A percentile compares a stretch with the other conserved stretches of the same genome.
phyloP scores from a whole-genome alignment of 64 coral and sea anemone genomes.

The Montipora efflorescens region DNA sequence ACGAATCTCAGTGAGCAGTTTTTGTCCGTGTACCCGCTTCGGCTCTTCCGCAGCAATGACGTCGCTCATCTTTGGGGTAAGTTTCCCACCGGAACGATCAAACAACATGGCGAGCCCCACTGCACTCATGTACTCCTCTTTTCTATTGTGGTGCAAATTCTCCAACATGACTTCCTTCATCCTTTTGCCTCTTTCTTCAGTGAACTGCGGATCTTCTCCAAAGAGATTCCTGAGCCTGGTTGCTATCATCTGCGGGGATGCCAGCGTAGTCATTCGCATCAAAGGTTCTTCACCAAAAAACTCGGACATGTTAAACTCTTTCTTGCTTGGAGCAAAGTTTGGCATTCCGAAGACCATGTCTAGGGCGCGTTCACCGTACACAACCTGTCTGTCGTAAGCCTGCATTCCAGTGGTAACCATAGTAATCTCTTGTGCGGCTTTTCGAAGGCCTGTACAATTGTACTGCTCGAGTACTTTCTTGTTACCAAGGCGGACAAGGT shows the following conservation, averaged over 20 bases:
- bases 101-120: constrained; percentile 61
- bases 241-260: constrained; percentile 68
- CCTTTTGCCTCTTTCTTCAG: constrained; percentile 63
- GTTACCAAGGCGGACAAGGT: constrained; percentile 78
- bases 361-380: constrained; percentile 78
- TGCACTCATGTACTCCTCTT: constrained; percentile 71
- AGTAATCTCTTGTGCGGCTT: constrained; percentile 48
- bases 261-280: constrained; percentile 76
- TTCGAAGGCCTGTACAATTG: constrained; percentile 49
- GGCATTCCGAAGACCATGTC: constrained; percentile 79
- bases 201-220: constrained; percentile 82
- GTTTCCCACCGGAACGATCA: constrained; percentile 69
- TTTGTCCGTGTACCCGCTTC: not conserved
- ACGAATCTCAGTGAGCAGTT: constrained; percentile 45
- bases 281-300: constrained; percentile 83
- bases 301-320: constrained; percentile 63
- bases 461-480: constrained; percentile 57
- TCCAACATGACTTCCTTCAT: constrained; percentile 67
- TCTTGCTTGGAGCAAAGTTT: constrained; percentile 48
- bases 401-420: constrained; percentile 26
- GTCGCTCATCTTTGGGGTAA: constrained; percentile 58
- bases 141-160: constrained; percentile 63
- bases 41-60: constrained; percentile 11
- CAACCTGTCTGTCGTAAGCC: constrained; percentile 67
- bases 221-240: constrained; percentile 54